Evolutionary conservation across 2,113 vertebrate species (phyloP), one percentile per base, ranked within the genome.

Genomic region (Melanerpes formicivorus): DNA sequence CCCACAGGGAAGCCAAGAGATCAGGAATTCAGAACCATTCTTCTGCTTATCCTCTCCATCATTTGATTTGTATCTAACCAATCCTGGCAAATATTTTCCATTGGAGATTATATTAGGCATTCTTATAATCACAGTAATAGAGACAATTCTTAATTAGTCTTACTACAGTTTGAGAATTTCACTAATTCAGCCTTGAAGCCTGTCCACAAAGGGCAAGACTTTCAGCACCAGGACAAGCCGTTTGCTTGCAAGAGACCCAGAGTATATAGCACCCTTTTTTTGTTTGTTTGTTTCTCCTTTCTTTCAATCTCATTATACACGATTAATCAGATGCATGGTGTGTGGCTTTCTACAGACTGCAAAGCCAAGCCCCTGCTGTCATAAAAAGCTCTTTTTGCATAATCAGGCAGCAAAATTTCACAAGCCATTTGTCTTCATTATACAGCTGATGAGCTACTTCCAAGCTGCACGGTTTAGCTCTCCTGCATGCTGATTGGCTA

Each of bases 391-490:
- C 54, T 29, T 95, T 91, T 67, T 88, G 34, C 66, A 88, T 94
- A 88, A 93, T 84, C 80, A 88, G 64, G 67, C 72, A 71, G 66
- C 32, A 59, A 82, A 69, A 86, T 84, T 90, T 87, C 80, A 71
- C 37, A n/a, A 54, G 46, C 13, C 55, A 92, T 96, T 97, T 82
- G 60, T 96, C 90, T 96, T 96, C 89, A 93, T 93, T 95, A 90
- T 40, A 58, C 62, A 91, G 67, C 84, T 92, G 73, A 91, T 37
- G 40, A 94, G 76, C 60, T 94, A 66, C 48, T 93, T 60, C 77
- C 25, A 3, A 62, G 59, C 21, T 84, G 74, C 65, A 77, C 18
- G 37, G 66, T 69, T 96, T 91, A 95, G 34, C 69, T 88, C 66
- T 72, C 26, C 26, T 32, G 16, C 48, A 34, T 37, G 60, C 3